A percentile compares a stretch with the other conserved stretches of the same genome.
phyloP scores from a whole-genome alignment of 2,888 invertebrate species.

The Idaea aversata region DNA sequence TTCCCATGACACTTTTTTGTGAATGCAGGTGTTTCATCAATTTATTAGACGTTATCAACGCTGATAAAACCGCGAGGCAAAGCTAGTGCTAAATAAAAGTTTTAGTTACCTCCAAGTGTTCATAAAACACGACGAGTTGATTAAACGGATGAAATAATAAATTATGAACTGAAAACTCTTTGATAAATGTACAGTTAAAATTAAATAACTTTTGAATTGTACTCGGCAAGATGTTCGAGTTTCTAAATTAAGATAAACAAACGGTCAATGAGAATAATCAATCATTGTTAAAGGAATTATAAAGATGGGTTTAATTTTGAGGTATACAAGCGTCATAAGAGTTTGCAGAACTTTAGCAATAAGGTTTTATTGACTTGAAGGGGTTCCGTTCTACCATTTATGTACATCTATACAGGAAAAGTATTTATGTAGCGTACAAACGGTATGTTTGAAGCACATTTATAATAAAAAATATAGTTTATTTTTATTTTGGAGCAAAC shows the following conservation, averaged over 20 bases:
- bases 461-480: too few relatives aligned
- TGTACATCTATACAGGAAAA: too few relatives aligned
- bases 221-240: slow-evolving; percentile 40
- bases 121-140: slow-evolving; percentile 1
- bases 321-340: neutral
- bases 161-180: slow-evolving; percentile 28
- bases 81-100: too few relatives aligned
- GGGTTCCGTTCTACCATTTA: too few relatives aligned
- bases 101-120: neutral
- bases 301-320: slow-evolving; percentile 16
- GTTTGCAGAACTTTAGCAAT: neutral
- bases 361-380: too few relatives aligned
- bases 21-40: too few relatives aligned
- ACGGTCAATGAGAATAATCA: slow-evolving; percentile 40
- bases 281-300: slow-evolving; percentile 30
- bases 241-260: slow-evolving; percentile 46
- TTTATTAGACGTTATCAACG: too few relatives aligned
- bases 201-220: slow-evolving; percentile 49
- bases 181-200: slow-evolving; percentile 57
- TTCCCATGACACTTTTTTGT: too few relatives aligned
- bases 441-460: too few relatives aligned
- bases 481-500: too few relatives aligned
- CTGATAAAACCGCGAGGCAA: too few relatives aligned
- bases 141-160: slow-evolving; percentile 4
- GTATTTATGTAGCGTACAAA: too few relatives aligned